Evolutionary conservation across 2,797 vertebrate genomes (phyloP), one percentile per base, ranked within the genome.

Genomic region (Chelonia mydas): DNA sequence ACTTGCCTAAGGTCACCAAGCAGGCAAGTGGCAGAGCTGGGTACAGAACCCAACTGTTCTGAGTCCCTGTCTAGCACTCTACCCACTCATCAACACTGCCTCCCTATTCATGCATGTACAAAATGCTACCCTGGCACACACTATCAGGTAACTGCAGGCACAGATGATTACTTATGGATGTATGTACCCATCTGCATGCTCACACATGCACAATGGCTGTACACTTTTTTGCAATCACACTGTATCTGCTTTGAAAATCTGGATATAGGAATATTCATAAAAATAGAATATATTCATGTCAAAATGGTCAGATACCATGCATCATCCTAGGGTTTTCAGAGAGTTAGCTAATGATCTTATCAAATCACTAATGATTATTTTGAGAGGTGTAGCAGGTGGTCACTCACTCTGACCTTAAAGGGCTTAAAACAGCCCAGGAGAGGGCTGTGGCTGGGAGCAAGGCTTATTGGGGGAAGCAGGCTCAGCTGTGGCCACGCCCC

Each of bases 141-240:
- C 90, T 93, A 96, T 96, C 89, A 97, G 94, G 96, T 94, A 97
- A 95, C 95, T 97, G 86, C 93, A 97, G 96, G 96, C 97, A 89
- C 95, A 96, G 95, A 97, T 97, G 95, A 96, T 96, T 91, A 94
- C 89, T 88, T 90, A 95, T 96, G 97, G 96, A 97, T 96, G 96
- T 89, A 95, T 96, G 97, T 97, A 97, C 92, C 83, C 96, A 83
- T 97, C 90, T 93, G 79, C 94, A 97, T 93, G 93, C 92, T 97
- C 96, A 97, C 95, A 95, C 94, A 57, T 88, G 96, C 95, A 50
- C 93, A 96, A 96, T 94, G 88, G 77, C 88, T 90, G 88, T 91
- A 84, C 1, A 49, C 45, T 88, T 84, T 89, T 89, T 94, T 95
- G 21, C 68, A 74, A 7, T 41, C 41, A 41, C 11, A n/a, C 21